Evolutionary conservation across 2,888 invertebrate genomes (phyloP).

Genomic region (Pteria penguin): DNA sequence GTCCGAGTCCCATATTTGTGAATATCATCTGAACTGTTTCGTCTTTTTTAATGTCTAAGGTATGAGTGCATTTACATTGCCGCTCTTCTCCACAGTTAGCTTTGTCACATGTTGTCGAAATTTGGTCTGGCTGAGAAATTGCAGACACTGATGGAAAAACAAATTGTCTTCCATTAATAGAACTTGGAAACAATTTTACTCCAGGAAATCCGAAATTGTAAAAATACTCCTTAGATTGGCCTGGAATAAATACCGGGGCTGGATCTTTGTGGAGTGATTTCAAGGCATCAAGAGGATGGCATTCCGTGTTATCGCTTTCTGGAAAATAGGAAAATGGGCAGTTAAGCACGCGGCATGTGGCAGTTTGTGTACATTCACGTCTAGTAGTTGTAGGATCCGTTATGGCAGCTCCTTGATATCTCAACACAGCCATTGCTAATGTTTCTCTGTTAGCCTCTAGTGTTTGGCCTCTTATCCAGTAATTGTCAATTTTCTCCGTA

Average conservation of each 20-base stretch:
- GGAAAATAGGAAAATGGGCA: conserved; percentile 59
- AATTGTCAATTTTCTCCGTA: conserved; percentile 55
- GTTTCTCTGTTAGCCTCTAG: conserved; percentile 49
- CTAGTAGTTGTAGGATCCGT: conserved; percentile 11
- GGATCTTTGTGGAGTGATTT: conserved; percentile 39
- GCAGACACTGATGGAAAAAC: conserved; percentile 56
- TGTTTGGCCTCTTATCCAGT: conserved; percentile 66
- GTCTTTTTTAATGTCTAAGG: conserved; percentile 54
- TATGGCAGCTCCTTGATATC: conserved; percentile 32
- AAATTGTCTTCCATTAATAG: conserved; percentile 64
- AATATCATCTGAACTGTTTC: conserved; percentile 71
- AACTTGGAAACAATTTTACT: conserved; percentile 52
- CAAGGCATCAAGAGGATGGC: conserved; percentile 47
- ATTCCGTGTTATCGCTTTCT: conserved; percentile 21
- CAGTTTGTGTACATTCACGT: conserved; percentile 41
- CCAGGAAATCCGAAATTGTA: conserved; percentile 74
- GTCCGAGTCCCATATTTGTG: conserved; percentile 67
- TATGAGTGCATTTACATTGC: conserved; percentile 64
- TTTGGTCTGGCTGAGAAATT: conserved; percentile 60
- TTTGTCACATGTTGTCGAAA: conserved; percentile 55
- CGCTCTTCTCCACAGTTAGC: conserved; percentile 53
- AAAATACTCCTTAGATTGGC: conserved; percentile 63
- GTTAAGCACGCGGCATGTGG: conserved; percentile 54
- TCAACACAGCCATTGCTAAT: conserved; percentile 53
- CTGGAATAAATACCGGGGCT: conserved; percentile 41